Percentiles rank a stretch among this genome's conserved stretches.
Evolutionary conservation across 2,113 vertebrate species (phyloP).

Genomic region (Illadopsis cleaveri): DNA sequence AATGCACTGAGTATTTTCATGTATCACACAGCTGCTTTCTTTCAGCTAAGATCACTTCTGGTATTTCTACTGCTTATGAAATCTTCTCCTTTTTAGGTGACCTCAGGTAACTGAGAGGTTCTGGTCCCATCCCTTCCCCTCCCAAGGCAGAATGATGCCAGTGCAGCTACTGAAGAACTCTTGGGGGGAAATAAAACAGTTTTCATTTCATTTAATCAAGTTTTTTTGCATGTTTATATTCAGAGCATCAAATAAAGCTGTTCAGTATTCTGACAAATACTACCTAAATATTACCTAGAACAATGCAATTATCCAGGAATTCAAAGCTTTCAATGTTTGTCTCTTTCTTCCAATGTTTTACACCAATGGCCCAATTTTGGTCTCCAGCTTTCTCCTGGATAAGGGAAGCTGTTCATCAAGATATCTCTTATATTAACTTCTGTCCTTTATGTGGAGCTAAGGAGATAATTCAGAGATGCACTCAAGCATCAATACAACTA

Average conservation of each 20-base stretch:
- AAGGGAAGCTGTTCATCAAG: neutral
- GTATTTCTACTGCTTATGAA: neutral
- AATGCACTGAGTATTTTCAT: neutral
- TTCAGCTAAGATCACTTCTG: neutral
- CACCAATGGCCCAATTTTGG: neutral
- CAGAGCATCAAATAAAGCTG: neutral
- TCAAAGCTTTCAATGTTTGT: neutral
- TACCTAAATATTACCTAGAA: neutral
- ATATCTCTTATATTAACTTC: neutral
- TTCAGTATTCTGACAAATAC: neutral
- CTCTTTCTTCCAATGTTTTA: neutral
- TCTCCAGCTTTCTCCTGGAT: neutral
- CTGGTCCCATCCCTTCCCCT: neutral
- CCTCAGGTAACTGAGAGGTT: neutral
- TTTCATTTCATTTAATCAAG: neutral
- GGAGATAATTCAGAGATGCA: neutral
- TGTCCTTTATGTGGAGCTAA: neutral
- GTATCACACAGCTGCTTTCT: neutral
- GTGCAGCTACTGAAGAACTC: neutral
- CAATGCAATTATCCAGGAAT: neutral
- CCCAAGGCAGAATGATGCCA: neutral
- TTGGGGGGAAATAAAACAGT: neutral
- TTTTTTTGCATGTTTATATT: neutral
- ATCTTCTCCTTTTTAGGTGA: neutral
- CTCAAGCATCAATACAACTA: neutral